Conservation (phyloP, 2,888 invertebrate genomes). For the Plusia festucae region DNA sequence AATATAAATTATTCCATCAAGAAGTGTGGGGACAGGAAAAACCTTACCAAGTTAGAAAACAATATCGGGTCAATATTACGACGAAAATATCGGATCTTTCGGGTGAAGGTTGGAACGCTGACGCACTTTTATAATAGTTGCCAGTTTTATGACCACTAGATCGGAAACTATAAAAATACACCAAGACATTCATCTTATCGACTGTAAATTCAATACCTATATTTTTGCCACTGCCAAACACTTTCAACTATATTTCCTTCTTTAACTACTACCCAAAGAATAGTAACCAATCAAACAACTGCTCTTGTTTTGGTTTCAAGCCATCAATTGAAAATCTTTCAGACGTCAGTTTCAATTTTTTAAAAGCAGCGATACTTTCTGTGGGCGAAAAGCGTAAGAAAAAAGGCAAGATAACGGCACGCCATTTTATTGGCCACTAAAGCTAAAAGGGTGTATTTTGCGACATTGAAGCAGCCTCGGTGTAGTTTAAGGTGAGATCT, state of each 20-base stretch:
- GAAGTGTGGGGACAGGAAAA: slow-evolving; percentile 21
- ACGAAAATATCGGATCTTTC: slow-evolving; percentile 38
- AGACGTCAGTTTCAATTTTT: slow-evolving; percentile 22
- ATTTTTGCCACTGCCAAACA: slow-evolving; percentile 45
- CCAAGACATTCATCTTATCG: slow-evolving; percentile 65
- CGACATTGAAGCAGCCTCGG: slow-evolving; percentile 79
- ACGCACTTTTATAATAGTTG: slow-evolving; percentile 76
- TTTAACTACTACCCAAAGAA: slow-evolving; percentile 29
- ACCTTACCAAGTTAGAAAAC: slow-evolving; percentile 28
- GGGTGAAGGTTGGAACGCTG: slow-evolving; percentile 71
- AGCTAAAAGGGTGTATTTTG: slow-evolving; percentile 85
- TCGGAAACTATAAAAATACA: slow-evolving; percentile 81
- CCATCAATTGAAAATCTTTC: slow-evolving; percentile 13
- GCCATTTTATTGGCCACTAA: slow-evolving; percentile 82
- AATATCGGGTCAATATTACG: slow-evolving; percentile 38
- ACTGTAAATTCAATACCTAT: slow-evolving; percentile 62
- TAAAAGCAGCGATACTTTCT: slow-evolving; percentile 24
- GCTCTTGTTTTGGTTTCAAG: slow-evolving; percentile 19
- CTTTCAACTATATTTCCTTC: slow-evolving; percentile 28
- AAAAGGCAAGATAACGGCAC: slow-evolving; percentile 75
- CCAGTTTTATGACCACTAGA: slow-evolving; percentile 75
- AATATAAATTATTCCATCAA: slow-evolving; percentile 19
- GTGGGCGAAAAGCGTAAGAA: slow-evolving; percentile 62
- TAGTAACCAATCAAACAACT: slow-evolving; percentile 33
- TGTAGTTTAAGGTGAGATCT: slow-evolving; percentile 64